Base-by-base conservation (phyloP, 2,888 invertebrate genomes). In the Phalangium opilio region DNA sequence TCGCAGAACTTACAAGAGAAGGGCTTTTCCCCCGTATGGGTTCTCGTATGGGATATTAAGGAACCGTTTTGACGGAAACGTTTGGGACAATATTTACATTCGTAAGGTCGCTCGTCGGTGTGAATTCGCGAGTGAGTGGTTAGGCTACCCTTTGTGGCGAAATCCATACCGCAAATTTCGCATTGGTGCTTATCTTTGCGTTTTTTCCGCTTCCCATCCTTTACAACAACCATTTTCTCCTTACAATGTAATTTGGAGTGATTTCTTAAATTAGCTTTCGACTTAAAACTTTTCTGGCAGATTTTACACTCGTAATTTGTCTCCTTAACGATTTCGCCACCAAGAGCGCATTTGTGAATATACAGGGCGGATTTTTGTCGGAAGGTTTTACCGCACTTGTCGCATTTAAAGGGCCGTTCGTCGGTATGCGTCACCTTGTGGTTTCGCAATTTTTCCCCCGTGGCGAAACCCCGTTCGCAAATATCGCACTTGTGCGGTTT, bases 161-260 rank as follows among this genome's bases (percentile, higher is more conserved):
- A 86, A 47, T 72, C 68, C 64, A 81, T 81, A 43, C 75, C 74
- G 64, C 84, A 85, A 59, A 78, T 77, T 59, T 73, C 74, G 64
- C 83, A 84, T 32, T 78, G 76, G 63, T 77, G 72, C 44, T 76
- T 71, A 1, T 74, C 75, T 42, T 75, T 74, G 60, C 38, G 2
- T 43, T 38, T 15, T 43, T 40, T 18, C 19, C 32, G 12, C 32
- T 20, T n/a, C n/a, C n/a, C n/a, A n/a, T n/a, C n/a, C n/a, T n/a
- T n/a, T n/a, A n/a, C n/a, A n/a, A n/a, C n/a, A n/a, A n/a, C n/a
- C n/a, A n/a, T n/a, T n/a, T n/a, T n/a, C n/a, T n/a, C n/a, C n/a
- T n/a, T n/a, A n/a, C n/a, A n/a, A 19, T 48, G 43, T 15, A 15
- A 38, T 17, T 15, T 14, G 7, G 33, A n/a, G 36, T 49, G 49